A percentile compares a stretch with the other conserved stretches of the same genome.
phyloP scores from a whole-genome alignment of 1,140 invertebrate genomes.

The Calephelis nemesis region DNA sequence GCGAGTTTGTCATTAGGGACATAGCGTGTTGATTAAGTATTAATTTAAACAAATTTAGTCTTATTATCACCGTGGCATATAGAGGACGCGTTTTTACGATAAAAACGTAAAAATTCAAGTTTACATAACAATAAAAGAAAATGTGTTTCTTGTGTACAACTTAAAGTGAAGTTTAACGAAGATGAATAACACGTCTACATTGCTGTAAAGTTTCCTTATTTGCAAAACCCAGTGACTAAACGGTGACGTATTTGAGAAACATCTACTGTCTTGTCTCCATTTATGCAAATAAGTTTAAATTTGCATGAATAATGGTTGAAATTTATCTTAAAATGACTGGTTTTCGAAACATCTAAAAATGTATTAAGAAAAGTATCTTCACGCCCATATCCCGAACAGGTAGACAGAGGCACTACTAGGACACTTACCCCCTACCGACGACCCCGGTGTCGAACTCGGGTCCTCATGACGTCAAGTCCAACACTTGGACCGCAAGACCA shows the following conservation, averaged over 20 bases:
- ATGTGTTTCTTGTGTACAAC: background rate
- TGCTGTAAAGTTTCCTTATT: slow-evolving; percentile 14
- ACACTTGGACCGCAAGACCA: too few relatives aligned
- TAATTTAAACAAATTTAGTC: slow-evolving; percentile 12
- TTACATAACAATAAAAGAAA: background rate
- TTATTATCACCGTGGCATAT: background rate
- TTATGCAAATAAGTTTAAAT: slow-evolving; percentile 6
- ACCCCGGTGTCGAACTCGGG: too few relatives aligned
- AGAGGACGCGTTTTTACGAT: background rate
- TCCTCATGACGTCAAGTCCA: too few relatives aligned
- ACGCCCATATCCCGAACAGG: too few relatives aligned
- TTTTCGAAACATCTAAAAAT: background rate
- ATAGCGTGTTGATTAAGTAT: background rate
- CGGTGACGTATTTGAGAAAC: slow-evolving; percentile 12
- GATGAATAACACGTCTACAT: background rate
- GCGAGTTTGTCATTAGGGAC: background rate
- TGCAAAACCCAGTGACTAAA: slow-evolving; percentile 16
- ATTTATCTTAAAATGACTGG: background rate
- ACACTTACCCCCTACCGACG: too few relatives aligned
- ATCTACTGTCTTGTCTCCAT: background rate
- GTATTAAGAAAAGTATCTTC: background rate
- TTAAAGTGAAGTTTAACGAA: background rate
- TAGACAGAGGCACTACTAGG: too few relatives aligned
- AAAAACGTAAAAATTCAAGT: background rate
- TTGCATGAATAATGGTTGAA: slow-evolving; percentile 5